Conservation (phyloP, 2,797 vertebrate species). For the Acanthopagrus latus region DNA sequence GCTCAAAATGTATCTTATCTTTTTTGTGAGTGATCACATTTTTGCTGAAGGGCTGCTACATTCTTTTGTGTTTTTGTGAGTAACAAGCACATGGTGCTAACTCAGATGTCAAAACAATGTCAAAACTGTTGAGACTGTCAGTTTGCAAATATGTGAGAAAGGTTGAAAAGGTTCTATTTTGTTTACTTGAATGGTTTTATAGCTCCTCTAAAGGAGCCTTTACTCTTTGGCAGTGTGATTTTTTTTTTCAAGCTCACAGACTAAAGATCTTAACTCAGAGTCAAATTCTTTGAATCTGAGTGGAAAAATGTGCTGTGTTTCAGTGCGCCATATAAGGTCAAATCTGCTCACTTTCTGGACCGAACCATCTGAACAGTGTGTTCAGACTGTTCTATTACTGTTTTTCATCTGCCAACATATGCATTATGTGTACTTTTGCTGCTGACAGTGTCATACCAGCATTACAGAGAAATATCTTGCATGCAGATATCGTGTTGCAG, state of each 20-base stretch:
- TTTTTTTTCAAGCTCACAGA: conserved; percentile 21
- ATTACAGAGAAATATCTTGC: conserved; percentile 33
- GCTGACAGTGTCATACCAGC: conserved; percentile 10
- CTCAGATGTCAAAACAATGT: conserved; percentile 2
- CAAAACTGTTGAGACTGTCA: not conserved
- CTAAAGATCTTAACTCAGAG: conserved; percentile 17
- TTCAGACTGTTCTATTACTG: conserved; percentile 1
- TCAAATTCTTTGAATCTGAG: conserved; percentile 19
- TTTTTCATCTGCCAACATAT: conserved; percentile 29
- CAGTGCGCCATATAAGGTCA: conserved; percentile 41
- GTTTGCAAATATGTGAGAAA: not conserved
- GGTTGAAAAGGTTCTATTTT: conserved; percentile 1
- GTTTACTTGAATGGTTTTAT: conserved; percentile 13
- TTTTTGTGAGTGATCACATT: not conserved
- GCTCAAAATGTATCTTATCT: not conserved
- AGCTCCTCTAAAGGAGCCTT: conserved; percentile 1
- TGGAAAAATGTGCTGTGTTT: conserved; percentile 32
- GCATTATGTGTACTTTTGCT: conserved; percentile 17
- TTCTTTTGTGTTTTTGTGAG: not conserved
- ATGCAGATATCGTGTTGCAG: conserved; percentile 33
- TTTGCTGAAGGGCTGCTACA: not conserved
- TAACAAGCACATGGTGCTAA: not conserved
- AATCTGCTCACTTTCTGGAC: conserved; percentile 3
- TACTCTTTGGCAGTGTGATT: conserved; percentile 14
- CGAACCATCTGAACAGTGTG: conserved; percentile 11